Conservation (phyloP, 2,888 invertebrate genomes). For the Halictus ligatus region DNA sequence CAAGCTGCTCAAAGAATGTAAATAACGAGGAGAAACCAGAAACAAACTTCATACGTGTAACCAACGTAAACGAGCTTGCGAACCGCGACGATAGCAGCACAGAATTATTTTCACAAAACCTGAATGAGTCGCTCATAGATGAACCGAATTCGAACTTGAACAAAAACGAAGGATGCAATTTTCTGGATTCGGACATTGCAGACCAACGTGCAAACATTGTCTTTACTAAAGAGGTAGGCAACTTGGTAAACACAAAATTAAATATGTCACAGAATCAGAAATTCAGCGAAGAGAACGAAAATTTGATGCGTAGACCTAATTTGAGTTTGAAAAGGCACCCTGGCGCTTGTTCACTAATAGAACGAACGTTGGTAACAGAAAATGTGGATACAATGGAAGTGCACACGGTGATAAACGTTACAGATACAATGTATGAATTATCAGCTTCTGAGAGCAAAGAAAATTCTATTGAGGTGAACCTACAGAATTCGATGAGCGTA, state of each 20-base stretch:
- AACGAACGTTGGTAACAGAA: background rate
- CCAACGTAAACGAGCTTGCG: conserved; percentile 25
- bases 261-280: background rate
- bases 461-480: conserved; percentile 35
- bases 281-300: conserved; percentile 13
- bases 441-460: conserved; percentile 34
- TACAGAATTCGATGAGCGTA: conserved; percentile 29
- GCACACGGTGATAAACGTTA: background rate
- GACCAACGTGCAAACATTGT: background rate
- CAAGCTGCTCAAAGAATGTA: background rate
- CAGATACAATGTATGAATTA: conserved; percentile 20
- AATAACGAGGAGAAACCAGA: background rate
- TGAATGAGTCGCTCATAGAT: background rate
- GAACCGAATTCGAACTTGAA: conserved; percentile 8
- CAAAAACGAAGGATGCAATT: background rate
- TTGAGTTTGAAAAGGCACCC: conserved; percentile 52
- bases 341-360: conserved; percentile 40
- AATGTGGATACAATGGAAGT: background rate
- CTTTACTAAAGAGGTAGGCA: background rate
- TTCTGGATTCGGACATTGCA: background rate
- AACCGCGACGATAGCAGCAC: conserved; percentile 14
- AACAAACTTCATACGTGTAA: conserved; percentile 5
- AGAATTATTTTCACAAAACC: conserved; percentile 44
- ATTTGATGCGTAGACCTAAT: conserved; percentile 32
- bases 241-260: background rate